A percentile compares a stretch with the other conserved stretches of the same genome.
These are phyloP conservation scores for Pocillopora damicornis DNA, from an alignment of 64 coral and sea anemone species.

Conservation along the genomic window DNA sequence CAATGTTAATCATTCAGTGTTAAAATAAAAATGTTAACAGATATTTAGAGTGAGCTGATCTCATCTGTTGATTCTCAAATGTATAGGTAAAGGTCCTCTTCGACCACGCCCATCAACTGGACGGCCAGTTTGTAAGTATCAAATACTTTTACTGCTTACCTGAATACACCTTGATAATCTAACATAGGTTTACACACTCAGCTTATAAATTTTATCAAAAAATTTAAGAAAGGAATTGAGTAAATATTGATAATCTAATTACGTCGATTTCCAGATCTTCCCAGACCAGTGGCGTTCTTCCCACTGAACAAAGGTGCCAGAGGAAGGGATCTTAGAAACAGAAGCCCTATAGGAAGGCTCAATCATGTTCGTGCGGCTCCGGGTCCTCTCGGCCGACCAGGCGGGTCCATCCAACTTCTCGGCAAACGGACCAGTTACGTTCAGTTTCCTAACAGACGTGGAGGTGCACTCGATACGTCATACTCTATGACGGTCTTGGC, in stretches of 20 bases:
- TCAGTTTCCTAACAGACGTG: conserved; percentile 49
- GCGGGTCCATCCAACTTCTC: conserved; percentile 31
- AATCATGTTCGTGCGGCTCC: conserved; percentile 26
- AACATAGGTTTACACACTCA: not conserved
- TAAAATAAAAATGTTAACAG: too few relatives aligned
- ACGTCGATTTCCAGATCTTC: conserved; percentile 31
- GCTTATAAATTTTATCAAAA: too few relatives aligned
- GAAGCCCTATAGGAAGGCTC: conserved; percentile 14
- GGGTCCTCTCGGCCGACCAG: conserved; percentile 41
- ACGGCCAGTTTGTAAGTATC: conserved; percentile 6
- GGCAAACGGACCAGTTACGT: conserved; percentile 40
- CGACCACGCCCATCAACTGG: not conserved
- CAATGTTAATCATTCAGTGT: too few relatives aligned
- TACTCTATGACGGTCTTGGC: conserved; percentile 36
- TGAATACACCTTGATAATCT: not conserved
- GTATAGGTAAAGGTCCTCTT: not conserved
- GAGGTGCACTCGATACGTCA: conserved; percentile 39
- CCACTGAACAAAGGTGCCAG: conserved; percentile 34
- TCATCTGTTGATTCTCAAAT: not conserved
- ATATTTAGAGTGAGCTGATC: too few relatives aligned
- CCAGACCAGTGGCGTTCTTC: conserved; percentile 37
- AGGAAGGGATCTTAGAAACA: conserved; percentile 29
- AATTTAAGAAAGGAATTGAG: too few relatives aligned
- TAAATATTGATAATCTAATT: too few relatives aligned
- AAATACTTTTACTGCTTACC: not conserved